Conservation (phyloP, 2,797 vertebrate genomes). For the Pipistrellus kuhlii region DNA sequence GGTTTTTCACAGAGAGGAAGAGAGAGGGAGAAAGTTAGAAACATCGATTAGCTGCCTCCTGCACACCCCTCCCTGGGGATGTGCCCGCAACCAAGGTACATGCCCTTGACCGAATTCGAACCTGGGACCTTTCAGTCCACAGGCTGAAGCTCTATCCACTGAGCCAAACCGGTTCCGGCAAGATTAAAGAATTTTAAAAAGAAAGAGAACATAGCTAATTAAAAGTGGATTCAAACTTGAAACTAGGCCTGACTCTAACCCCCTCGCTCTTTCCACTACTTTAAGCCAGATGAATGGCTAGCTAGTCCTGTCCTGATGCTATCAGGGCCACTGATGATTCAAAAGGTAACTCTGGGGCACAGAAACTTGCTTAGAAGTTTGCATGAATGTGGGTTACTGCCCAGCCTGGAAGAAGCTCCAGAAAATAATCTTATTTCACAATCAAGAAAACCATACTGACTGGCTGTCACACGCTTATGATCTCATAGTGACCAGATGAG, state of each 20-base stretch:
- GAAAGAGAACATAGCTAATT: not conserved
- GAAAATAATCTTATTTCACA: constrained; percentile 55
- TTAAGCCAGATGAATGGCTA: not conserved
- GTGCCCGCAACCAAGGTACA: too few relatives aligned
- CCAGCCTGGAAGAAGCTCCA: not conserved
- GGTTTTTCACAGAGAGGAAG: too few relatives aligned
- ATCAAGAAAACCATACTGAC: constrained; percentile 47
- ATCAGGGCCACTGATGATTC: not conserved
- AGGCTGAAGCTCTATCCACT: too few relatives aligned
- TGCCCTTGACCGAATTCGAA: too few relatives aligned
- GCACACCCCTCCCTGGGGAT: too few relatives aligned
- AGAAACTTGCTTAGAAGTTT: constrained; percentile 21
- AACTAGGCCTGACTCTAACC: not conserved
- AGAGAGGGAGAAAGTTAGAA: too few relatives aligned
- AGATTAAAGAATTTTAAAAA: not conserved
- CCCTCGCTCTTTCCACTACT: not conserved
- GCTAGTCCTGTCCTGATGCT: not conserved
- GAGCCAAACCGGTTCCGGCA: too few relatives aligned
- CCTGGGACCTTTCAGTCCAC: too few relatives aligned
- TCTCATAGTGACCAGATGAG: not conserved
- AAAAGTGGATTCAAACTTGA: constrained; percentile 32
- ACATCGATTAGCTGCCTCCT: too few relatives aligned
- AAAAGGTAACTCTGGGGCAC: not conserved
- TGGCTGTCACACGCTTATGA: constrained; percentile 59
- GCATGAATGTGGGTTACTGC: not conserved